Conservation (phyloP, 2,797 vertebrate genomes). For the Phoebastria nigripes region DNA sequence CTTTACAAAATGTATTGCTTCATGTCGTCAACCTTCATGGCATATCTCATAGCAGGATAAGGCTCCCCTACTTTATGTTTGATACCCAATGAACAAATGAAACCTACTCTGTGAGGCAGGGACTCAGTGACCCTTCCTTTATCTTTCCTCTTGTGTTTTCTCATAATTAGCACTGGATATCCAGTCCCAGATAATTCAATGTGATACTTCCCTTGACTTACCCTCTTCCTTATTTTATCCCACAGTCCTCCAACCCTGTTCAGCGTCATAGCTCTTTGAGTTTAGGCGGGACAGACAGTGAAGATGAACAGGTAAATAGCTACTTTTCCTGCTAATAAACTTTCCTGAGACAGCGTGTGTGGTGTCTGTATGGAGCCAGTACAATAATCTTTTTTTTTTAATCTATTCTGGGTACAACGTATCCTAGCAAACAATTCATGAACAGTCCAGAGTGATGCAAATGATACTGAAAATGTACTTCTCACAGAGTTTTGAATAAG, state of each 20-base stretch:
- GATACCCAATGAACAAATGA: not conserved
- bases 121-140: not conserved
- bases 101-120: not conserved
- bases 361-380: not conserved
- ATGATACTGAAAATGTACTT: not conserved
- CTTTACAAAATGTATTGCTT: not conserved
- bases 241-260: slow-evolving; percentile 69
- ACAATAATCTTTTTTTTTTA: not conserved
- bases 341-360: not conserved
- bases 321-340: slow-evolving; percentile 13
- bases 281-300: slow-evolving; percentile 81
- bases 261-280: slow-evolving; percentile 81
- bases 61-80: not conserved
- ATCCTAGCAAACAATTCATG: not conserved
- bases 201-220: slow-evolving; percentile 41
- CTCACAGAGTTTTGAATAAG: not conserved
- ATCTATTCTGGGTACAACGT: not conserved
- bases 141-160: slow-evolving; percentile 41
- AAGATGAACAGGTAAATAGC: slow-evolving; percentile 82
- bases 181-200: not conserved
- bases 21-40: not conserved
- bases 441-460: not conserved
- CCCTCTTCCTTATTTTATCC: slow-evolving; percentile 53
- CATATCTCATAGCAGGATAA: not conserved
- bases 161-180: not conserved